A percentile compares a stretch with the other conserved stretches of the same genome.
These are phyloP conservation scores for Melanotaenia maccullochi DNA, from an alignment of 2,797 vertebrate genomes.

Conservation along the genomic window DNA sequence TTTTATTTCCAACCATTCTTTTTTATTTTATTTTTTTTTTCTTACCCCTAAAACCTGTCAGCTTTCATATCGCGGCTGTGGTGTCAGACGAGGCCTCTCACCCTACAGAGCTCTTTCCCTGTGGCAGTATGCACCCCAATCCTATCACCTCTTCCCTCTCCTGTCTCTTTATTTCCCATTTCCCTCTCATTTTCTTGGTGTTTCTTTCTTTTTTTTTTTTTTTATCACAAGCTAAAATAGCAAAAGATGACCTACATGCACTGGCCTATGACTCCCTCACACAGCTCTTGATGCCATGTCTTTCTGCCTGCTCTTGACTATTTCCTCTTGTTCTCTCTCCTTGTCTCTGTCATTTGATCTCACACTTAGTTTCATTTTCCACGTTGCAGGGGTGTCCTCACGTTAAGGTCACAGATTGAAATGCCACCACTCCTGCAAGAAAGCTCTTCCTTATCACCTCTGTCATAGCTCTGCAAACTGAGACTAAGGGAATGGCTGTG, in stretches of 20 bases:
- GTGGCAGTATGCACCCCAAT: conserved; percentile 57
- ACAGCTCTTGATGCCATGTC: conserved; percentile 34
- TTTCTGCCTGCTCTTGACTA: conserved; percentile 16
- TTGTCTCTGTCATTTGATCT: conserved; percentile 48
- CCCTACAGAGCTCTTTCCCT: conserved; percentile 53
- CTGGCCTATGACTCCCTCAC: conserved; percentile 35
- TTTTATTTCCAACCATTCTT: background rate
- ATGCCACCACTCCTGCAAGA: conserved; percentile 17
- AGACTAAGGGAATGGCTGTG: conserved; percentile 18
- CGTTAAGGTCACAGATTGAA: conserved; percentile 44
- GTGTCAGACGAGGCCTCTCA: conserved; percentile 72
- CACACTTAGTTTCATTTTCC: conserved; percentile 29
- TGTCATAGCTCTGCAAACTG: conserved; percentile 6
- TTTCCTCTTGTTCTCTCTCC: conserved; percentile 30
- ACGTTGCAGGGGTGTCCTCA: conserved; percentile 7
- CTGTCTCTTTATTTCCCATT: conserved; percentile 48
- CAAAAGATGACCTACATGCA: conserved; percentile 49
- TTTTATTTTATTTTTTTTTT: background rate
- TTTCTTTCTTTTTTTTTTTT: conserved; percentile 14
- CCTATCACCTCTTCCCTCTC: conserved; percentile 45
- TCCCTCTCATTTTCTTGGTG: conserved; percentile 47
- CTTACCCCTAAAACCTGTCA: conserved; percentile 68
- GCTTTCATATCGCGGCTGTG: conserved; percentile 67
- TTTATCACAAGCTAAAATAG: conserved; percentile 45
- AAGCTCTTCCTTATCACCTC: conserved; percentile 28